Evolutionary conservation across 2,888 invertebrate species (phyloP), one percentile per base, ranked within the genome.

Genomic region (Cyaniris semiargus): DNA sequence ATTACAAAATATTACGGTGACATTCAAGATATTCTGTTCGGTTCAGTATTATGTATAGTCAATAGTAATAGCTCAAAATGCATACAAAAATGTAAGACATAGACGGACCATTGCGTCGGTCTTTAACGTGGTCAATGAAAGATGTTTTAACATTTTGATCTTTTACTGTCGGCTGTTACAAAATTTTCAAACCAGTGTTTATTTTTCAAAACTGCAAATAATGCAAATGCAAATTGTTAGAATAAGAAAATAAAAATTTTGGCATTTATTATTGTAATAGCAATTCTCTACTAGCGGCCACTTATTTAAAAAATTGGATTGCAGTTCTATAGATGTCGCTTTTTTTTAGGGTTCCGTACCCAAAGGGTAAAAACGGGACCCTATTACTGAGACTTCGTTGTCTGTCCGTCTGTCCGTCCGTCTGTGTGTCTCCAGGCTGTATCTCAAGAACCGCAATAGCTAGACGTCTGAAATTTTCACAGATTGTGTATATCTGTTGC

Each of bases 231-330:
- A 66, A 66, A 71, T 21, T 34, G 34, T 34, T 71, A 71, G 34
- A 38, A 71, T 71, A 38, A 71, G 23, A 10, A 38, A 71, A 71
- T n/a, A 15, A 66, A 66, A 23, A 13, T 23, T 66, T 66, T 66
- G 66, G 66, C 66, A 66, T 66, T 66, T 66, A 66, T 60, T 60
- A 60, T 66, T 66, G 66, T 66, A 27, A 66, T 66, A 27, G 66
- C 66, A 31, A 66, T 27, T 31, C 23, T 13, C 27, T 31, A 66
- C 66, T 66, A 18, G 66, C 66, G 66, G 18, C 66, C 66, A 66
- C 66, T 66, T 27, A 31, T 60, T 44, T 60, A 4, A 23, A 1
- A 23, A 23, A 23, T 23, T 60, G 23, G 21, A 21, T 60, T 21
- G 8, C 15, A 53, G 18, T 53, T 53, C 48, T 48, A 5, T 48